phyloP scores from a whole-genome alignment of 2,113 vertebrate species.

The Otus sunia region DNA sequence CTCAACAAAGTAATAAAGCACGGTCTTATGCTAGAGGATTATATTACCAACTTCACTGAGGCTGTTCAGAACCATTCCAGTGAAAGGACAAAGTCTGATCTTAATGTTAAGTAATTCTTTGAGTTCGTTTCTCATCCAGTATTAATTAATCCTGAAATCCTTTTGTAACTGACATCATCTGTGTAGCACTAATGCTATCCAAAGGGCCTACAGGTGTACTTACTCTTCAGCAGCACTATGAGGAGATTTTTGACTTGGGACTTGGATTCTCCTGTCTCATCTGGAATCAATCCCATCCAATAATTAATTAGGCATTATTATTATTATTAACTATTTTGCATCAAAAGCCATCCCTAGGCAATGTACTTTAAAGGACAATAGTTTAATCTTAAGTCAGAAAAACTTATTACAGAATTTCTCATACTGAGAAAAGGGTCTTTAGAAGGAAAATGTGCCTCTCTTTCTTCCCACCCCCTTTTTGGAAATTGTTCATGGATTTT shows the following conservation, averaged over 20 bases:
- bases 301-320: background rate
- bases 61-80: background rate
- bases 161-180: background rate
- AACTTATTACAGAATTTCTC: background rate
- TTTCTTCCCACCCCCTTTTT: background rate
- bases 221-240: background rate
- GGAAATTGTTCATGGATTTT: conserved; percentile 8
- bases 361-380: background rate
- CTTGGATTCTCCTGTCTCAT: background rate
- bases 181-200: background rate
- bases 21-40: background rate
- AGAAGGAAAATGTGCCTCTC: background rate
- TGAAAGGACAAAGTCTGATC: background rate
- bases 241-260: background rate
- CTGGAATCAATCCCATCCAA: background rate
- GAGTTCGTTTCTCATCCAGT: background rate
- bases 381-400: background rate
- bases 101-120: background rate
- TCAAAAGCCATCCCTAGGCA: background rate
- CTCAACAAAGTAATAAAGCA: background rate
- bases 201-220: background rate
- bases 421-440: background rate
- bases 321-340: background rate
- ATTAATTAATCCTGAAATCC: background rate
- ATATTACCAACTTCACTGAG: background rate